Evolutionary conservation across 2,888 invertebrate species (phyloP).

Genomic region (Gymnoscelis rufifasciata): DNA sequence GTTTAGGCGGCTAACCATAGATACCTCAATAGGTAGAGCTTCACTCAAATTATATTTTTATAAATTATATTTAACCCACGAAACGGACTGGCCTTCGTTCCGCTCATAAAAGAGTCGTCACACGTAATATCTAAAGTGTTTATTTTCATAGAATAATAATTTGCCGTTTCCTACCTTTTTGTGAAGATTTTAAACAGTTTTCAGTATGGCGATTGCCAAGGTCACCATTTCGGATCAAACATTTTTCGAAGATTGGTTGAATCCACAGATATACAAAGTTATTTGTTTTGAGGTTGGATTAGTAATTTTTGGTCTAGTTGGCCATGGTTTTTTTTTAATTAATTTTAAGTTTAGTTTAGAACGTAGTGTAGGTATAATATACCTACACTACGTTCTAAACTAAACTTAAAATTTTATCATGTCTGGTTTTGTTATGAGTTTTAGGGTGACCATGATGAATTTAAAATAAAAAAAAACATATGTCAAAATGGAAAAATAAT

Average conservation of each 20-base stretch:
- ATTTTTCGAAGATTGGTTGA: neutral
- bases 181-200: constrained; percentile 7
- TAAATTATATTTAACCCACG: no score
- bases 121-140: constrained; percentile 13
- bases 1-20: constrained; percentile 2
- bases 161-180: constrained; percentile 5
- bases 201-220: neutral
- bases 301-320: no score
- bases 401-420: no score
- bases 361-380: no score
- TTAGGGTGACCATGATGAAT: no score
- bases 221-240: constrained; percentile 3
- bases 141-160: constrained; percentile 19
- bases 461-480: no score
- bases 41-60: constrained; percentile 12
- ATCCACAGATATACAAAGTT: neutral
- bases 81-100: constrained; percentile 19
- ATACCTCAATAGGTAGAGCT: neutral
- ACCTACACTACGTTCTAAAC: no score
- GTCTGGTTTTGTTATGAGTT: no score
- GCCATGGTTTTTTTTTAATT: no score
- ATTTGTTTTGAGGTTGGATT: no score
- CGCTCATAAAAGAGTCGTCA: constrained; percentile 20
- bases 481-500: no score
- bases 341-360: no score